phyloP scores from a whole-genome alignment of 2,797 vertebrate species.

The Zenarchopterus dispar region DNA sequence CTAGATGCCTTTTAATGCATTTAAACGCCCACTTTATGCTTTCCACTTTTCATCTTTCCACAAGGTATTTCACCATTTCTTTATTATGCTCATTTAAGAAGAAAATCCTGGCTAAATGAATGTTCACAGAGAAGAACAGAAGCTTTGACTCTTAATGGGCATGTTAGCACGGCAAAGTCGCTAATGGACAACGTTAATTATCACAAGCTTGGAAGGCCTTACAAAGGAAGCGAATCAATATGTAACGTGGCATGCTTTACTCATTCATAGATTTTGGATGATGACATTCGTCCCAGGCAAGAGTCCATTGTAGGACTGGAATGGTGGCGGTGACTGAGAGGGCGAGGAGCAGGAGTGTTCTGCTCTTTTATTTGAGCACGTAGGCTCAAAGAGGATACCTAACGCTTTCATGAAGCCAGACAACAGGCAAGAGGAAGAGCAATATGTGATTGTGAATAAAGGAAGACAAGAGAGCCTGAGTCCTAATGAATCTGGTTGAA shows the following conservation, averaged over 20 bases:
- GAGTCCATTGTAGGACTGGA: constrained; percentile 65
- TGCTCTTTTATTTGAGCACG: constrained; percentile 73
- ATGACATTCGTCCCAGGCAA: constrained; percentile 77
- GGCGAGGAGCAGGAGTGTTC: constrained; percentile 63
- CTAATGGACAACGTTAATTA: constrained; percentile 88
- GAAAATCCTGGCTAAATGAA: constrained; percentile 79
- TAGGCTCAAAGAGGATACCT: constrained; percentile 73
- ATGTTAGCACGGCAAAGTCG: constrained; percentile 81
- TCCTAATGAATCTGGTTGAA: constrained; percentile 52
- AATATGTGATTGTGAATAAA: constrained; percentile 56
- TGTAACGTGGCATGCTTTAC: constrained; percentile 62
- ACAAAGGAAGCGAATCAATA: constrained; percentile 85
- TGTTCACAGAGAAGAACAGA: constrained; percentile 80
- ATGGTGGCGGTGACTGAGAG: constrained; percentile 59
- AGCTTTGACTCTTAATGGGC: constrained; percentile 84
- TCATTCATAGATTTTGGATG: constrained; percentile 77
- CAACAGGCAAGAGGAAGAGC: constrained; percentile 61
- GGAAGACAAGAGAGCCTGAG: constrained; percentile 48
- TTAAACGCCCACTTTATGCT: constrained; percentile 84
- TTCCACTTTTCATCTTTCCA: constrained; percentile 77
- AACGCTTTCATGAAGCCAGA: constrained; percentile 74
- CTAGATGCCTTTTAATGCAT: constrained; percentile 83
- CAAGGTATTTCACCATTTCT: constrained; percentile 77
- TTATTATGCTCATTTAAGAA: constrained; percentile 79
- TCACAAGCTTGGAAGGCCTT: constrained; percentile 78